phyloP scores from a whole-genome alignment of 1,140 invertebrate genomes.

The Elysia chlorotica region DNA sequence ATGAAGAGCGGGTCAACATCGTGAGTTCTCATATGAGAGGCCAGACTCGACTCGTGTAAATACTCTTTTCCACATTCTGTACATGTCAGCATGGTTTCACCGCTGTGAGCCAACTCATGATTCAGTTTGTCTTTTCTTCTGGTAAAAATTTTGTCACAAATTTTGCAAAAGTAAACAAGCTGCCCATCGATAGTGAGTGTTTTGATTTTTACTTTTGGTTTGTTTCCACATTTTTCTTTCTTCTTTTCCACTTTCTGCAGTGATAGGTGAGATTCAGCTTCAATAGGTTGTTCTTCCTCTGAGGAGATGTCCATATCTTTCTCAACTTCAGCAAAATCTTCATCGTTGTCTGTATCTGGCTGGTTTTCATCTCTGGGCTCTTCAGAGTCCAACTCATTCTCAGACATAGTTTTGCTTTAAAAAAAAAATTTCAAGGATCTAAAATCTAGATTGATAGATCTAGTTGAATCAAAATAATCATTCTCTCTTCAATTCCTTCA shows the following conservation, averaged over 20 bases:
- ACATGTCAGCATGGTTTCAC: conserved; percentile 7
- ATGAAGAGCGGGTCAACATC: conserved; percentile 10
- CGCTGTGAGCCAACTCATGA: conserved; percentile 20
- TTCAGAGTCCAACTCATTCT: not conserved
- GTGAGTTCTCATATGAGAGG: conserved; percentile 20
- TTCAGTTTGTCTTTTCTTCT: conserved; percentile 22
- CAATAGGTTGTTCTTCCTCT: not conserved
- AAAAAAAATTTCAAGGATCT: not conserved
- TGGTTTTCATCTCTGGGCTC: not conserved
- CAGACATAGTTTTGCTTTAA: not conserved
- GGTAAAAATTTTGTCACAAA: conserved; percentile 25
- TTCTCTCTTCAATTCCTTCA: too few species aligned
- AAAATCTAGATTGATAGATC: not conserved
- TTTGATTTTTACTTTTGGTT: conserved; percentile 23
- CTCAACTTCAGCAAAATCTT: not conserved
- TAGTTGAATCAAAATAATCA: not conserved
- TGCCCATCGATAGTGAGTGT: conserved; percentile 21
- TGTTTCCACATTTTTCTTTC: conserved; percentile 2
- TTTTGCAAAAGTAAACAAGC: conserved; percentile 22
- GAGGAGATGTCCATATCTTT: not conserved
- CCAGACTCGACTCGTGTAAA: conserved; percentile 19
- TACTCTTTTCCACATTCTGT: conserved; percentile 23
- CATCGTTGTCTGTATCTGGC: not conserved
- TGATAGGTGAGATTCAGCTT: not conserved
- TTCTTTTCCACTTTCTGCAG: not conserved